Conservation (phyloP, 1,140 invertebrate species). For the Sinella curviseta region DNA sequence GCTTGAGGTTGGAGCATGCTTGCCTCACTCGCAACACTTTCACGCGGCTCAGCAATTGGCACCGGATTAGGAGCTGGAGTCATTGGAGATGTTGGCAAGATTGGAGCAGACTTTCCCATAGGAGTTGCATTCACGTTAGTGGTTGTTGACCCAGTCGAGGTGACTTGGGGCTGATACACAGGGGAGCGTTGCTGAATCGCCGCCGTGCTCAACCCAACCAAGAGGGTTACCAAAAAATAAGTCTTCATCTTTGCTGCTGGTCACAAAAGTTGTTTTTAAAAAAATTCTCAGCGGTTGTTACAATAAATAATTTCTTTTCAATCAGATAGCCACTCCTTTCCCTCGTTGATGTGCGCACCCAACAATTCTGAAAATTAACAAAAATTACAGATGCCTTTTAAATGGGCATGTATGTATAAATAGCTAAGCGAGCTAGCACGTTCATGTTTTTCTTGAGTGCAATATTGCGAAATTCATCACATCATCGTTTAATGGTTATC, state of each 20-base stretch:
- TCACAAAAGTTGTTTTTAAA: too few relatives aligned
- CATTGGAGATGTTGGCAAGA: not conserved
- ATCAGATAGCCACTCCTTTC: not conserved
- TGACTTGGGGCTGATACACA: not conserved
- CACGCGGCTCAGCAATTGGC: not conserved
- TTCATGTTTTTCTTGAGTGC: too few relatives aligned
- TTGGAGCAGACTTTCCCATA: too few relatives aligned
- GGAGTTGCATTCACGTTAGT: not conserved
- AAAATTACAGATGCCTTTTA: too few relatives aligned
- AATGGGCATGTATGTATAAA: not conserved
- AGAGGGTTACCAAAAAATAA: not conserved
- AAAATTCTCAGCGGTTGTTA: not conserved
- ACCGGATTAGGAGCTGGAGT: not conserved
- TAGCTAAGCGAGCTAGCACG: too few relatives aligned
- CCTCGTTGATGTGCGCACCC: too few relatives aligned
- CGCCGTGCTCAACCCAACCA: conserved; percentile 1
- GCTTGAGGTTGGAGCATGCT: not conserved
- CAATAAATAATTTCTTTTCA: not conserved
- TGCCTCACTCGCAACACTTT: not conserved
- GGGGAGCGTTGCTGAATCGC: conserved; percentile 11
- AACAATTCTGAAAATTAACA: too few relatives aligned
- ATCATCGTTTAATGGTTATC: too few relatives aligned
- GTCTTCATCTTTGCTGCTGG: not conserved
- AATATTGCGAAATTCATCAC: too few relatives aligned
- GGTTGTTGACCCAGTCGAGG: not conserved